Percentiles rank a stretch among this genome's conserved stretches.
These are phyloP conservation scores for Dromococcyx pavoninus DNA, from an alignment of 2,797 vertebrate species.

Conservation along the genomic window DNA sequence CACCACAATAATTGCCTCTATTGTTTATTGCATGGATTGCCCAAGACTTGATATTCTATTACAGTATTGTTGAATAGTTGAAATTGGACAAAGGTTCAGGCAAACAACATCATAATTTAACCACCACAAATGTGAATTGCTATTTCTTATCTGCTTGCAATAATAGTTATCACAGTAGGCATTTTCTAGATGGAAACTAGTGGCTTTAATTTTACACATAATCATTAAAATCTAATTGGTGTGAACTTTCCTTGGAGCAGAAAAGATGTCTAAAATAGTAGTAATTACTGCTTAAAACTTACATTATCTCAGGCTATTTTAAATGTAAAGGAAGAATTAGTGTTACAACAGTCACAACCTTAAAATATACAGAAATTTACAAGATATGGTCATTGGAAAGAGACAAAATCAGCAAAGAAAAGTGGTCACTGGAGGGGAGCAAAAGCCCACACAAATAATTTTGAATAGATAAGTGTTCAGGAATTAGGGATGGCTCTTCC, in stretches of 20 bases:
- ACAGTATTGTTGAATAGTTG: background rate
- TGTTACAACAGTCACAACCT: background rate
- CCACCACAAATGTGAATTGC: background rate
- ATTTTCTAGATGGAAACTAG: background rate
- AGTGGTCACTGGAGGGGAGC: background rate
- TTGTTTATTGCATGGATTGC: background rate
- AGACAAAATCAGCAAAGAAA: background rate
- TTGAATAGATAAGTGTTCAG: background rate
- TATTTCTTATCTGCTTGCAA: background rate
- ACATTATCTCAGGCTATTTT: background rate
- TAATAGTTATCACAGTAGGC: background rate
- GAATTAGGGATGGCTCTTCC: background rate
- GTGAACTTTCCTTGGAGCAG: background rate
- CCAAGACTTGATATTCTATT: slow-evolving; percentile 17
- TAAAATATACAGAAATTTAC: background rate
- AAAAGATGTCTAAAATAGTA: background rate
- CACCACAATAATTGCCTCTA: background rate
- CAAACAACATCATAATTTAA: background rate
- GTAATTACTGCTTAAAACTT: slow-evolving; percentile 3
- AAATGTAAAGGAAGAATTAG: background rate
- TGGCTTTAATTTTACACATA: background rate
- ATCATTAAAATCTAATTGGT: slow-evolving; percentile 6
- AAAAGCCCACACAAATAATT: background rate
- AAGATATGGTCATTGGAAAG: background rate
- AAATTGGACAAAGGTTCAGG: background rate